Evolutionary conservation across 2,113 vertebrate genomes (phyloP), one percentile per base, ranked within the genome.

Genomic region (Gavia stellata): DNA sequence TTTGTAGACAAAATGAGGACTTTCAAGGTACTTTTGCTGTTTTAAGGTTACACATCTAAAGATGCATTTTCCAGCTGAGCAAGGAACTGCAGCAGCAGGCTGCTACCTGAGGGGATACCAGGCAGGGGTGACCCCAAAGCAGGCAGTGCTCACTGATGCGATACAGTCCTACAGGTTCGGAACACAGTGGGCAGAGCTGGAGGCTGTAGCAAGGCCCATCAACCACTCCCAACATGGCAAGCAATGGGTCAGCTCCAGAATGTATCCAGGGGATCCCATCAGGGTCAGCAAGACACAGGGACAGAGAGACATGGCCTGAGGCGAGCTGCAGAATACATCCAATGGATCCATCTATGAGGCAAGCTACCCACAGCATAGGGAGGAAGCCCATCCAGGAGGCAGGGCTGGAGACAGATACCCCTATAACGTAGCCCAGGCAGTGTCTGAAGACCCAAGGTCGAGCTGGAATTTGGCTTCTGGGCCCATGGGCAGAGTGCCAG

Each of bases 201-300:
- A 34, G 19, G 18, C 9, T 59, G 15, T 9, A 55, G 4, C 49
- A 42, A 38, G 3, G 4, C 49, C 40, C 12, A 14, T 38, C 44
- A 61, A 44, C 23, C 70, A 18, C 24, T 86, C 33, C 11, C 12
- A 66, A 5, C 12, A 42, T 6, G 26, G 9, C 9, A 92, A 66
- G 7, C 8, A 62, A 36, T 49, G 29, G 6, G 11, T 62, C 29
- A 67, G 8, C 38, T 82, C 25, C 29, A 62, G 12, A 75, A 67
- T 18, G 38, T 3, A 29, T 25, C 19, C 38, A 68, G 31, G 36
- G 31, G 14, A 73, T 65, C 20, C 17, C 7, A 24, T 29, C 9
- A 70, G 34, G 3, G 12, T 8, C 31, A 81, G 10, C 20, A 81
- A 74, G 65, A 49, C 34, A 23, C 0, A 70, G 0, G 15, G n/a